Percentiles rank a stretch among this genome's conserved stretches.
phyloP scores from a whole-genome alignment of 2,113 vertebrate genomes.

The Cebus imitator region DNA sequence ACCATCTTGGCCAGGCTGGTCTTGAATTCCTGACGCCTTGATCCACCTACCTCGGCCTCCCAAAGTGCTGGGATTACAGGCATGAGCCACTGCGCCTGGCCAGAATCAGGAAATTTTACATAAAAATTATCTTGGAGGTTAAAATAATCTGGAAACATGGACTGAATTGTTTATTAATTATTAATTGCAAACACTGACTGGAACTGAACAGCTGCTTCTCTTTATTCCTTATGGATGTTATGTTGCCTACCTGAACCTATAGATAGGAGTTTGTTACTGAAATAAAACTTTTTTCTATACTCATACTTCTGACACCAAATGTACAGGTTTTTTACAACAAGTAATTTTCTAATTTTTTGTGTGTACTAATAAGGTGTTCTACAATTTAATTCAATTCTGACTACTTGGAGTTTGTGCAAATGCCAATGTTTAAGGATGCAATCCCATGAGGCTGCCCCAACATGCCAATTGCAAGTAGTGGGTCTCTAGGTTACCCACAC shows the following conservation, averaged over 20 bases:
- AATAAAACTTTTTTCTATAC: neutral
- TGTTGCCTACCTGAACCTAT: rapidly evolving
- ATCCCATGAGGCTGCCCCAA: neutral
- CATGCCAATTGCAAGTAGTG: neutral
- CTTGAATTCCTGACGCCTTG: too few relatives aligned
- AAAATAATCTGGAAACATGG: neutral
- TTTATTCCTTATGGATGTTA: neutral
- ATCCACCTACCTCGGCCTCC: too few relatives aligned
- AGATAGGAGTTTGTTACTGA: neutral
- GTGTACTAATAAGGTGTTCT: too few relatives aligned
- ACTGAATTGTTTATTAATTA: neutral
- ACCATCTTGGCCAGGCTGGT: too few relatives aligned
- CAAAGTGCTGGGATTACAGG: too few relatives aligned
- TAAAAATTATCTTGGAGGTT: neutral
- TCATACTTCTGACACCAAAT: neutral
- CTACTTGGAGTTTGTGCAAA: too few relatives aligned
- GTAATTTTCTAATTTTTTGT: too few relatives aligned
- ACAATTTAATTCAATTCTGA: too few relatives aligned
- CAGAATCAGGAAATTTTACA: neutral
- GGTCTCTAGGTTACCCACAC: neutral
- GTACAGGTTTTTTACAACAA: too few relatives aligned
- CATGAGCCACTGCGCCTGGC: too few relatives aligned
- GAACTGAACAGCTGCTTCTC: too few relatives aligned
- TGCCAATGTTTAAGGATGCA: too few relatives aligned
- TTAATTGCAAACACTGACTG: neutral